phyloP scores from a whole-genome alignment of 2,797 vertebrate species.

The Typhlichthys subterraneus region DNA sequence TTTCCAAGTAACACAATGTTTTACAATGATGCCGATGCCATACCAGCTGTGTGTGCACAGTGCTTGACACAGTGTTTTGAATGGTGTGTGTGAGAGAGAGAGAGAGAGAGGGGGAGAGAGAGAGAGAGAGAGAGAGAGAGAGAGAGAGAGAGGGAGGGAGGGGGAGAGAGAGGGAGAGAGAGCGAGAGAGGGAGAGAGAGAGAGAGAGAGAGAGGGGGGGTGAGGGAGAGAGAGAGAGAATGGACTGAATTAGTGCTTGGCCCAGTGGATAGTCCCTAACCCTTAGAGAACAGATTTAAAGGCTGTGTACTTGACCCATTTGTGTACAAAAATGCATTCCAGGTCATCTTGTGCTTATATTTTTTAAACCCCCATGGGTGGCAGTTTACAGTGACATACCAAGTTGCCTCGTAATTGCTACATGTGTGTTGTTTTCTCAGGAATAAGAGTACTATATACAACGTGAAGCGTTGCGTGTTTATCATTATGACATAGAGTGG shows the following conservation, averaged over 20 bases:
- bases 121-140: background rate
- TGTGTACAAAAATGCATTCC: background rate
- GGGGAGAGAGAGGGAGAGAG: too few species aligned
- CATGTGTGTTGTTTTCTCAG: background rate
- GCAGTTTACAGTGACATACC: background rate
- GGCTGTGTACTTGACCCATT: slow-evolving; percentile 1
- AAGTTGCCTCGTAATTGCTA: background rate
- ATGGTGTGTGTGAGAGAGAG: slow-evolving; percentile 10
- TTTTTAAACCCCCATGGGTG: background rate
- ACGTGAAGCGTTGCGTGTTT: slow-evolving; percentile 2
- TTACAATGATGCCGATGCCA: slow-evolving; percentile 4
- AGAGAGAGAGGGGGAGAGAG: too few species aligned
- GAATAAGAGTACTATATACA: background rate
- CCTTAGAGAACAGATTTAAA: slow-evolving; percentile 11
- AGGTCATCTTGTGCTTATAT: background rate
- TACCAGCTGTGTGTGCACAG: background rate
- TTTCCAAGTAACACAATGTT: background rate
- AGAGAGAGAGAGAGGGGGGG: too few species aligned
- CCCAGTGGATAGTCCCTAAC: slow-evolving; percentile 7
- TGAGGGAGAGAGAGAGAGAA: background rate
- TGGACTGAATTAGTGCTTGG: slow-evolving; percentile 15
- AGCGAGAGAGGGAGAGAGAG: too few species aligned
- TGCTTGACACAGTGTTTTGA: slow-evolving; percentile 1
- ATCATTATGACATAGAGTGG: slow-evolving; percentile 11
- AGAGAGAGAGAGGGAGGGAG: too few species aligned